Evolutionary conservation across 2,888 invertebrate species (phyloP).

Genomic region (Euzophera pinguis): DNA sequence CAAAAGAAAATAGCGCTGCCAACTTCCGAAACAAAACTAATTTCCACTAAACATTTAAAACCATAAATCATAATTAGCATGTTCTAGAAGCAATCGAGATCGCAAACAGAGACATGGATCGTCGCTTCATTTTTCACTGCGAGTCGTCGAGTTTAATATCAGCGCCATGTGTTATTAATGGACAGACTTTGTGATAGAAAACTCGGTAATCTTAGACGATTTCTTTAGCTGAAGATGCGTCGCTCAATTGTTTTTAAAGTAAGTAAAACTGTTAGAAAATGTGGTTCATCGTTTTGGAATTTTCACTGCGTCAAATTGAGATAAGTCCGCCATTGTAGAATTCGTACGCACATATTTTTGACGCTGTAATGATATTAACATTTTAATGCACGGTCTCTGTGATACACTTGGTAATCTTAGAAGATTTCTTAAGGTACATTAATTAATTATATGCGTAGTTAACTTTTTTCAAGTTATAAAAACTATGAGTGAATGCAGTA

Average conservation of each 20-base stretch:
- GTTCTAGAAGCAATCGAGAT: conserved; percentile 13
- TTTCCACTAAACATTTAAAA: not conserved
- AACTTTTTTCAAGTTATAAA: too few species aligned
- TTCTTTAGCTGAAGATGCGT: not conserved
- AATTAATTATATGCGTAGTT: too few species aligned
- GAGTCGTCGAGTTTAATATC: conserved; percentile 52
- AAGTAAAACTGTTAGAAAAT: not conserved
- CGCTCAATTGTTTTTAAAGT: not conserved
- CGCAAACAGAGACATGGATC: conserved; percentile 23
- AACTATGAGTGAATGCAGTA: too few species aligned
- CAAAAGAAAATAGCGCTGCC: not conserved
- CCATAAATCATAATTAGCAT: not conserved
- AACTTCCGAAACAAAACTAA: not conserved
- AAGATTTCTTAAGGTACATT: too few species aligned
- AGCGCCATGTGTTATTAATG: conserved; percentile 57
- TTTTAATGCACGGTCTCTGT: too few species aligned
- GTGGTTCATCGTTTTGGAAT: too few species aligned
- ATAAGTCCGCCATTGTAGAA: not conserved
- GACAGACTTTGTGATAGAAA: conserved; percentile 32
- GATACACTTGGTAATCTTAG: too few species aligned
- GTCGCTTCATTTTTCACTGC: conserved; percentile 48
- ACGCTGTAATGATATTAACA: too few species aligned
- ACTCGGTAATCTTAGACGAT: conserved; percentile 19
- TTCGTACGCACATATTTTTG: too few species aligned
- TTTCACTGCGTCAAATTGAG: too few species aligned